Percentiles rank a stretch among this genome's conserved stretches.
Conservation (phyloP, 2,113 vertebrate species). For the Ursus arctos region DNA sequence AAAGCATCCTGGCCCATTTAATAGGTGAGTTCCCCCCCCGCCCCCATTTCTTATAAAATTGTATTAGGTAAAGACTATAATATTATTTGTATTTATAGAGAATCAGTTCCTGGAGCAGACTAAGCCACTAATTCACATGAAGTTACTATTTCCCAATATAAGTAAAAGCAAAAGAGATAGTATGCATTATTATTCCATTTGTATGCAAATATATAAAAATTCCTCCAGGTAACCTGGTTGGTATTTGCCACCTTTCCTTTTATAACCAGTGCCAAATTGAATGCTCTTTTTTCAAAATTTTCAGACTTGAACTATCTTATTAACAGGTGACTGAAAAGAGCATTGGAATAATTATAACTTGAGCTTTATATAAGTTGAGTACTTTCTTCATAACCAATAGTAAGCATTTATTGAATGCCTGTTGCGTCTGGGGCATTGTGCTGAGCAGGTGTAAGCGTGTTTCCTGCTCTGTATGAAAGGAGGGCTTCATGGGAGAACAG, state of each 20-base stretch:
- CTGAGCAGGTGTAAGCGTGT: neutral
- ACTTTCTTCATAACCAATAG: neutral
- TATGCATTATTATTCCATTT: slow-evolving; percentile 24
- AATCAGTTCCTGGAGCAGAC: slow-evolving; percentile 55
- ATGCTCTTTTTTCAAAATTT: slow-evolving; percentile 9
- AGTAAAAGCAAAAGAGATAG: slow-evolving; percentile 48
- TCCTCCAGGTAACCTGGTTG: neutral
- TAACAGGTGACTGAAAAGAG: neutral
- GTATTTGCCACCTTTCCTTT: neutral
- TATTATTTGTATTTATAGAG: slow-evolving; percentile 65
- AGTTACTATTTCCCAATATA: slow-evolving; percentile 58
- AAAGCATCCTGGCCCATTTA: slow-evolving; percentile 26
- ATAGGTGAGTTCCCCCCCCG: neutral
- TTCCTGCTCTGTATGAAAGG: neutral
- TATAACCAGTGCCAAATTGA: neutral
- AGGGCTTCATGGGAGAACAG: neutral
- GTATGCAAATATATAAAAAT: slow-evolving; percentile 49
- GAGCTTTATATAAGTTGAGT: neutral
- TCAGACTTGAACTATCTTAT: neutral
- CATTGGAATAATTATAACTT: neutral
- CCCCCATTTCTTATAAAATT: slow-evolving; percentile 38
- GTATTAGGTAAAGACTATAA: slow-evolving; percentile 49
- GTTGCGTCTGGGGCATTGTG: neutral
- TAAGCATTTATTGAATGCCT: neutral
- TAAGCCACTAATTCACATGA: slow-evolving; percentile 62